Conservation (phyloP, 2,888 invertebrate genomes). For the Arctia plantaginis region DNA sequence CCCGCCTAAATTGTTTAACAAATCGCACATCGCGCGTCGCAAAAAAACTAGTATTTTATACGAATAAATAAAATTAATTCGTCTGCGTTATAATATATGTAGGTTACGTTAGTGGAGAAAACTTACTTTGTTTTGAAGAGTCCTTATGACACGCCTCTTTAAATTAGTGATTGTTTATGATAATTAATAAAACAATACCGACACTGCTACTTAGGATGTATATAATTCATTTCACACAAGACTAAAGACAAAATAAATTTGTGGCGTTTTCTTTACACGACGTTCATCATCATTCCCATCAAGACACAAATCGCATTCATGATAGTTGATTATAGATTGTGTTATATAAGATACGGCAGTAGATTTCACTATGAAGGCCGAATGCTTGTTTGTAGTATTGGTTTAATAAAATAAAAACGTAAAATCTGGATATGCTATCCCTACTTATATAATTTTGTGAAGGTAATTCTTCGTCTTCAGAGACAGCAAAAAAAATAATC, state of each 20-base stretch:
- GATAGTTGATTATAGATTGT: neutral
- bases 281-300: neutral
- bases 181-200: too few species aligned
- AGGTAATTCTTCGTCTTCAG: constrained; percentile 28
- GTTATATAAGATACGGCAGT: neutral
- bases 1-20: too few species aligned
- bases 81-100: too few species aligned
- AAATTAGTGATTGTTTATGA: too few species aligned
- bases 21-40: too few species aligned
- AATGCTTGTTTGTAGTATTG: neutral
- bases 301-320: neutral
- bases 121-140: too few species aligned
- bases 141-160: too few species aligned
- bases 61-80: too few species aligned
- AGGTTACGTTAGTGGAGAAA: too few species aligned
- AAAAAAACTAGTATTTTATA: too few species aligned
- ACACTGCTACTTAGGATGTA: neutral
- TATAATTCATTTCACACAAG: neutral
- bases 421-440: neutral
- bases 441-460: constrained; percentile 8
- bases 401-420: neutral
- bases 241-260: neutral
- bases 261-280: neutral
- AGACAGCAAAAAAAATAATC: constrained; percentile 28
- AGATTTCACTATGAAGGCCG: neutral